These are phyloP conservation scores for Harpalus rubripes DNA, from an alignment of 2,888 invertebrate species.

Conservation along the genomic window DNA sequence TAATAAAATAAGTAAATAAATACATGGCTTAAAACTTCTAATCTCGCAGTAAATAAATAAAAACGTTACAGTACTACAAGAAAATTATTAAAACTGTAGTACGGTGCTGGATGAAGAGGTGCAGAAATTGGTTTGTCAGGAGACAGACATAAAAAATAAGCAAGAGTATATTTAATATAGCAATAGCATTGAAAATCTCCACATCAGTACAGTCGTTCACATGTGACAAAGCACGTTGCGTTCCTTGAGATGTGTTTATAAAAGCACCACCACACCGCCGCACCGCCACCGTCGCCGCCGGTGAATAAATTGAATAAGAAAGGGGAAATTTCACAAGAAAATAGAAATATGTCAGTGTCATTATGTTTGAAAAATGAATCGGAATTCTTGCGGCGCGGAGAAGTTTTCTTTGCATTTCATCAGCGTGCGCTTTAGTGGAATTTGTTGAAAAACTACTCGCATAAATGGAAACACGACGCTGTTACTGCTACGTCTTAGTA, in stretches of 20 bases:
- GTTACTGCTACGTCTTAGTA: not conserved
- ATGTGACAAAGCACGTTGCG: constrained; percentile 22
- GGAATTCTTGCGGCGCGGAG: constrained; percentile 43
- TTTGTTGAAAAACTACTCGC: constrained; percentile 51
- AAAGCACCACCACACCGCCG: constrained; percentile 36
- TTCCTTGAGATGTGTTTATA: constrained; percentile 58
- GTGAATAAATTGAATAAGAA: constrained; percentile 66
- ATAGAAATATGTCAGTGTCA: constrained; percentile 68
- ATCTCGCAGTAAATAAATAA: no score
- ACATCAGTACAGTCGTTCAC: constrained; percentile 21
- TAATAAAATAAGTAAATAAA: no score
- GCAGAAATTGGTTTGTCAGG: constrained; percentile 29
- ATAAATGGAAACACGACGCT: constrained; percentile 51
- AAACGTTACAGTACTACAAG: no score
- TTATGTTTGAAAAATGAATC: constrained; percentile 67
- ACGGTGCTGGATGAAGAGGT: constrained; percentile 3
- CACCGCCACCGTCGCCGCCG: not conserved
- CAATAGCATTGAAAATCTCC: constrained; percentile 54
- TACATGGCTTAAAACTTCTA: no score
- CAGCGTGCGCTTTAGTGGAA: constrained; percentile 47
- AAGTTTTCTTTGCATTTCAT: constrained; percentile 65
- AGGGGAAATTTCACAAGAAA: constrained; percentile 63
- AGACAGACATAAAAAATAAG: constrained; percentile 49
- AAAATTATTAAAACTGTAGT: not conserved
- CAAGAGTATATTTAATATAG: constrained; percentile 55